Conservation (phyloP, 1,140 invertebrate species). For the Heterodera carotae region DNA sequence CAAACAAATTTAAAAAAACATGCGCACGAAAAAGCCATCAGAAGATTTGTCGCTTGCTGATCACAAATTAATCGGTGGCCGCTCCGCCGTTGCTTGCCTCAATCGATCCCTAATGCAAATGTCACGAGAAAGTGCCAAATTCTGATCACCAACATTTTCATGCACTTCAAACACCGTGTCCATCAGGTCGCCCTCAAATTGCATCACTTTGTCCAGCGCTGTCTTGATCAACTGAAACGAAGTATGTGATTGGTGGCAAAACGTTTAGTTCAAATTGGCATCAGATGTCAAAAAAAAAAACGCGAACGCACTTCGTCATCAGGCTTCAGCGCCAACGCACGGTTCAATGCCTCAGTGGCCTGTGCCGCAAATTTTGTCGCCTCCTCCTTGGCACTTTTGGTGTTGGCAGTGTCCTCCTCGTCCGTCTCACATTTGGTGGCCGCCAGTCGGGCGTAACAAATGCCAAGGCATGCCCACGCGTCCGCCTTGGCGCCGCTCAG, state of each 20-base stretch:
- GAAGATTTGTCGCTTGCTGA: no score
- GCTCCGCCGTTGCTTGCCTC: background rate
- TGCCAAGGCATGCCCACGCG: constrained; percentile 46
- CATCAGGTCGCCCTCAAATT: constrained; percentile 1
- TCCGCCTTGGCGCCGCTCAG: constrained; percentile 37
- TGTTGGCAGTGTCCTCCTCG: background rate
- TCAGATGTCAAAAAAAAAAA: background rate
- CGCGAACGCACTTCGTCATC: constrained; percentile 34
- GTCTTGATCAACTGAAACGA: constrained; percentile 25
- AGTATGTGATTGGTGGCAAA: no score
- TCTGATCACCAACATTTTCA: background rate
- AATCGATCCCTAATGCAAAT: background rate
- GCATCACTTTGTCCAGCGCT: constrained; percentile 31
- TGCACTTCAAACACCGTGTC: background rate
- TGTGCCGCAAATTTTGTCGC: constrained; percentile 21
- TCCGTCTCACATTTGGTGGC: background rate
- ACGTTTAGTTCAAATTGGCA: no score
- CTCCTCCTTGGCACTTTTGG: background rate
- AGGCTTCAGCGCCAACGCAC: constrained; percentile 49
- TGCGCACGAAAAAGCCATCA: no score
- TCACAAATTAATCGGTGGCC: background rate
- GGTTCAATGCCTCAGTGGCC: constrained; percentile 46
- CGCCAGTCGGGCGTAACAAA: constrained; percentile 46
- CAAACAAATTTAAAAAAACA: background rate
- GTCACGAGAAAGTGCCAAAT: background rate